phyloP scores from a whole-genome alignment of 1,140 invertebrate genomes.

The Trichonephila clavipes region DNA sequence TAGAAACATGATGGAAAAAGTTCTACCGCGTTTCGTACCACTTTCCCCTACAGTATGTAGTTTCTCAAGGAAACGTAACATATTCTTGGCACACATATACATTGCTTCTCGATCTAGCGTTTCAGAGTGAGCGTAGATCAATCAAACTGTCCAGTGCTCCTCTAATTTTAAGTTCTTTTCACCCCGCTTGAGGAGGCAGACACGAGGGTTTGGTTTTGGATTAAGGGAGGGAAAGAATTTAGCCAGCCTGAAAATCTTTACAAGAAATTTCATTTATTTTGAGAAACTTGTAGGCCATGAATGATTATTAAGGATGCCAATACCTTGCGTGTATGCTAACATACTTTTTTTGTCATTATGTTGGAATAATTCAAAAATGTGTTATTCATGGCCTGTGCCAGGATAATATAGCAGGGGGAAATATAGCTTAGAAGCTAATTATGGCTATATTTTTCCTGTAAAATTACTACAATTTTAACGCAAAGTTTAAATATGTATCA shows the following conservation, averaged over 20 bases:
- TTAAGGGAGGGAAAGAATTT: background rate
- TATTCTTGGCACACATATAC: conserved; percentile 34
- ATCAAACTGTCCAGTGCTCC: conserved; percentile 60
- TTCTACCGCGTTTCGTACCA: background rate
- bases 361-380: background rate
- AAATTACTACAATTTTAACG: background rate
- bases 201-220: background rate
- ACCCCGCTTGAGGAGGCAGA: conserved; percentile 15
- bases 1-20: conserved; percentile 7
- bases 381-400: background rate
- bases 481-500: too few relatives aligned
- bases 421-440: background rate
- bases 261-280: background rate
- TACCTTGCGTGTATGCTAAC: conserved; percentile 13
- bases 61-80: conserved; percentile 49
- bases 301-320: conserved; percentile 15
- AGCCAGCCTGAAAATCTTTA: conserved; percentile 2
- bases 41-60: background rate
- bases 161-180: conserved; percentile 57
- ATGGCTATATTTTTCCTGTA: background rate
- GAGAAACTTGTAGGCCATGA: background rate
- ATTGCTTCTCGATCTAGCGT: background rate
- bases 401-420: background rate
- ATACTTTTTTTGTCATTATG: background rate
- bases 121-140: conserved; percentile 36